Evolutionary conservation across 2,797 vertebrate genomes (phyloP).

Genomic region (Gymnodraco acuticeps): DNA sequence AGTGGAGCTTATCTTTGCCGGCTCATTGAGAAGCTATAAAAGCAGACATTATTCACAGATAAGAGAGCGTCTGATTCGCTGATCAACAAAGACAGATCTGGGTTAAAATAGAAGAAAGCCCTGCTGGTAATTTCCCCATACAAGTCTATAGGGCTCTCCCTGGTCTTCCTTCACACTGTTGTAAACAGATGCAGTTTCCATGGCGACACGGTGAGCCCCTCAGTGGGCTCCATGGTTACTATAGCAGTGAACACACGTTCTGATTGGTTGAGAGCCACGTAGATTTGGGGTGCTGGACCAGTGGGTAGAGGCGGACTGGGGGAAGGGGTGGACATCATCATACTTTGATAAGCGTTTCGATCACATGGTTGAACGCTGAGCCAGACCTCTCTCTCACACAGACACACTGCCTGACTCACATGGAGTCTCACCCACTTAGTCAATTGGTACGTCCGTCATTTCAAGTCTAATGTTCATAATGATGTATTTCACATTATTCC

Average conservation of each 20-base stretch:
- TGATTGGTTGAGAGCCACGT: conserved; percentile 76
- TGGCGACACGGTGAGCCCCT: conserved; percentile 83
- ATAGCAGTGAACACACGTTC: conserved; percentile 68
- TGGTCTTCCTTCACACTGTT: conserved; percentile 65
- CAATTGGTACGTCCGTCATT: conserved; percentile 75
- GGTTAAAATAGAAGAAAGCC: conserved; percentile 5
- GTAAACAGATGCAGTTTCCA: conserved; percentile 93
- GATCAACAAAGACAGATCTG: conserved; percentile 4
- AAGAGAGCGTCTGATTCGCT: conserved; percentile 35
- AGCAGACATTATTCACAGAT: conserved; percentile 23
- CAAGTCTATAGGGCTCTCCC: conserved; percentile 42
- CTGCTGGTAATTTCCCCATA: conserved; percentile 31
- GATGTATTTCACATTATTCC: conserved; percentile 47
- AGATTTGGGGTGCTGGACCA: conserved; percentile 68
- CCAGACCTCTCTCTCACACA: conserved; percentile 72
- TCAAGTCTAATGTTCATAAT: conserved; percentile 68
- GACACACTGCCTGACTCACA: conserved; percentile 78
- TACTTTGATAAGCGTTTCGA: conserved; percentile 79
- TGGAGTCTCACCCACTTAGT: conserved; percentile 79
- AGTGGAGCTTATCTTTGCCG: conserved; percentile 14
- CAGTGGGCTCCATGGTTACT: conserved; percentile 87
- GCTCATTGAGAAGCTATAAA: conserved; percentile 49
- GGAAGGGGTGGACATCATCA: conserved; percentile 66
- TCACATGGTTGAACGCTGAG: conserved; percentile 70
- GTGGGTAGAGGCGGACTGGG: conserved; percentile 62